Conservation (phyloP, 2,888 invertebrate species). For the Labia minor region DNA sequence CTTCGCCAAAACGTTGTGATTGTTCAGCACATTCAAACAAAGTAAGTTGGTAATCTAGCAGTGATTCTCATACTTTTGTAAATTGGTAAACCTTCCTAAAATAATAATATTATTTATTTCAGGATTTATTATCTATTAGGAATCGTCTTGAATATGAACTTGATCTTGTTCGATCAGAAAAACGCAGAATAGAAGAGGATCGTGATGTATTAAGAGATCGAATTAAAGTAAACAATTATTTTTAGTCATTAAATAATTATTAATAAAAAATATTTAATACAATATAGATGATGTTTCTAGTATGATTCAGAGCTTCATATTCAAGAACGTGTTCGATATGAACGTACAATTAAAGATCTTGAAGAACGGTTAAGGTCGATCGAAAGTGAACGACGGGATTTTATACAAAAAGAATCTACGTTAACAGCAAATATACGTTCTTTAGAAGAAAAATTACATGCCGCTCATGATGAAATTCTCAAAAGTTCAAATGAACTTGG, state of each 20-base stretch:
- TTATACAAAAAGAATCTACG: conserved; percentile 41
- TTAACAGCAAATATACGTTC: conserved; percentile 42
- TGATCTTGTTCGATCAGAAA: conserved; percentile 44
- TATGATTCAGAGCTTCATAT: conserved; percentile 39
- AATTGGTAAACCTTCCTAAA: too few species aligned
- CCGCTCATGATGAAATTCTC: conserved; percentile 41
- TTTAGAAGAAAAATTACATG: conserved; percentile 46
- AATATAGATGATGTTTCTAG: conserved; percentile 28
- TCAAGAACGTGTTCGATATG: conserved; percentile 40
- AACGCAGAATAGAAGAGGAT: conserved; percentile 48
- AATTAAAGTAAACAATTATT: conserved; percentile 38
- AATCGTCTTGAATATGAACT: conserved; percentile 46
- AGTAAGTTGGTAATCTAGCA: conserved; percentile 22
- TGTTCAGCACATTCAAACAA: conserved; percentile 25
- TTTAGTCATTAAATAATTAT: conserved; percentile 20
- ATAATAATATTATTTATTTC: background rate
- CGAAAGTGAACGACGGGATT: conserved; percentile 46
- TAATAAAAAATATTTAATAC: background rate
- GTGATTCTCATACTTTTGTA: too few species aligned
- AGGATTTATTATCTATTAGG: conserved; percentile 28
- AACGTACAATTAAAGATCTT: conserved; percentile 40
- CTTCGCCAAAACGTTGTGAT: background rate
- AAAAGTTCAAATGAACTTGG: conserved; percentile 43
- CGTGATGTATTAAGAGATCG: conserved; percentile 46
- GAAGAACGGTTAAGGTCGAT: conserved; percentile 42